Base-by-base conservation (phyloP, 37 sponge, comb jelly and placozoan genomes). In the Ianthella basta region DNA sequence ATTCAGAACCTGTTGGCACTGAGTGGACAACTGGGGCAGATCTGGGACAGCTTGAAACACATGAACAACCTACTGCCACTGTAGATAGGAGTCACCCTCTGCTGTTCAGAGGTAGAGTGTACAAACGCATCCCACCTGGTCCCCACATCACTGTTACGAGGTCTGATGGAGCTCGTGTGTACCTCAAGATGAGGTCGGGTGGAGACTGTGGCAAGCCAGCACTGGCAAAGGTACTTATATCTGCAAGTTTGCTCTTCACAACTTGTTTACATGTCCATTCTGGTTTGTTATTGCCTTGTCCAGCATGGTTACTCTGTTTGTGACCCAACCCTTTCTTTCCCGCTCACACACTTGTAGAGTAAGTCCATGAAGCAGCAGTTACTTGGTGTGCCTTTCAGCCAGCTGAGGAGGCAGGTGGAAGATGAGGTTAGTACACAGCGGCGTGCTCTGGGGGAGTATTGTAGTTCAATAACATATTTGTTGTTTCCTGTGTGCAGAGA, bases 91-190 rank as follows among this genome's bases (percentile, higher is more conserved):
- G 8, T 8, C 50, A 44, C 50, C 50, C 84, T 33, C 55, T 70
- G 12, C 53, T 41, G 33, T 25, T 56, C 37, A 68, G 88, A 40
- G 74, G 83, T 41, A 75, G 88, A 29, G 88, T 93, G 23, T 82
- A 86, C 27, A 69, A 20, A n/a, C 70, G 90, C 20, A 87, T 82
- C 18, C 93, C 93, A 30, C 64, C 84, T 12, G 75, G 93, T 23
- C 74, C 87, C 10, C 82, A 86, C 53, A 27, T 92, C 27, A 66
- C 94, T 56, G 82, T 93, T 18, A 93, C 94, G 8, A 75, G 86
- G 16, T 86, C 85, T 35, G 83, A 87, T 72, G 94, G 94, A 16
- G 29, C 12, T 6, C 35, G 94, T 18, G 91, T 93, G 12, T 93
- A 90, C 80, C 66, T 93, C 33, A 63, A 83, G 60, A 32, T 90